phyloP scores from a whole-genome alignment of 2,888 invertebrate species.

The Lapara coniferarum region DNA sequence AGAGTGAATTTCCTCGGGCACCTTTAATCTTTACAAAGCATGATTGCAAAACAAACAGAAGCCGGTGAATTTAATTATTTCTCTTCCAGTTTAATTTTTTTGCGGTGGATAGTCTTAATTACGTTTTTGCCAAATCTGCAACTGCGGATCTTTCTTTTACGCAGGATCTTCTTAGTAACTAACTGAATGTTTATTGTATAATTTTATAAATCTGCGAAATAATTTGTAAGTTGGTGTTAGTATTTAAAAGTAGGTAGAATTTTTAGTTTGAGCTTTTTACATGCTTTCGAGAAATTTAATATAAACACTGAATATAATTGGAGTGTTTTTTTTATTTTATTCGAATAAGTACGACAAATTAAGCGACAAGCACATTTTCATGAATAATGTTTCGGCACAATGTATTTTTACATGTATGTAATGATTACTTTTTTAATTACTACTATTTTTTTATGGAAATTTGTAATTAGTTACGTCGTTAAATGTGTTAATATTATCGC shows the following conservation, averaged over 20 bases:
- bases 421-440: background rate
- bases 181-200: background rate
- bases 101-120: constrained; percentile 32
- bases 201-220: background rate
- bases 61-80: constrained; percentile 40
- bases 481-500: constrained; percentile 33
- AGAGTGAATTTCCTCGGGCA: constrained; percentile 49
- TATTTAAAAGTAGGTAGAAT: too few relatives aligned
- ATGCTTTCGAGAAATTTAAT: too few relatives aligned
- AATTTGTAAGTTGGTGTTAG: background rate
- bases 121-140: background rate
- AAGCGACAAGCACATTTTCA: too few relatives aligned
- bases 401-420: background rate
- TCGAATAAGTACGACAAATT: too few relatives aligned
- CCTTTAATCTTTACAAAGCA: constrained; percentile 50
- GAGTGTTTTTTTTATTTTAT: too few relatives aligned
- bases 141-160: constrained; percentile 25
- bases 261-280: too few relatives aligned
- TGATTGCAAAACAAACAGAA: constrained; percentile 47
- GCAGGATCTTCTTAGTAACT: background rate
- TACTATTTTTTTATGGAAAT: too few relatives aligned
- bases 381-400: background rate
- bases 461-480: too few relatives aligned
- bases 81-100: constrained; percentile 40
- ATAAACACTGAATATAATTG: too few relatives aligned